Conservation (phyloP, 2,888 invertebrate species). For the Lamellibrachia satsuma region DNA sequence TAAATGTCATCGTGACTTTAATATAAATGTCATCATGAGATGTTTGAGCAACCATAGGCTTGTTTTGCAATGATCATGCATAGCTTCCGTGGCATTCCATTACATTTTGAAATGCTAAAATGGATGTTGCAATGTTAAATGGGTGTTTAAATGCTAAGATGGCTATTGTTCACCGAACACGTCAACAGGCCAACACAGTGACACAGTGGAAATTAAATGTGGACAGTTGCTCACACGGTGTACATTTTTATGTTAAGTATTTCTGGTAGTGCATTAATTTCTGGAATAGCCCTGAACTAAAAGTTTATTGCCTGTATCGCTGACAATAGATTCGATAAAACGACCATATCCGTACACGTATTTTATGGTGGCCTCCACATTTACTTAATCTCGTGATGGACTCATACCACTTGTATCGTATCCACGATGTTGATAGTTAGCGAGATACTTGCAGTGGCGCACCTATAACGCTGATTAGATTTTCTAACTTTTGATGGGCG, state of each 20-base stretch:
- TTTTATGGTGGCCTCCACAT: background rate
- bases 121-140: too few species aligned
- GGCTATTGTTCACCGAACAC: too few species aligned
- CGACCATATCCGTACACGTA: background rate
- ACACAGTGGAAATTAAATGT: too few species aligned
- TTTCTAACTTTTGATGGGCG: slow-evolving; percentile 1
- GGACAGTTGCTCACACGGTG: too few species aligned
- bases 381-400: background rate
- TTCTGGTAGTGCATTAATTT: too few species aligned
- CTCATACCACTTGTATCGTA: background rate
- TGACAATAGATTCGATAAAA: background rate
- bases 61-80: background rate
- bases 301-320: too few species aligned
- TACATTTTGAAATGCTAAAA: background rate
- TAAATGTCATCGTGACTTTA: background rate
- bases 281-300: too few species aligned
- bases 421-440: background rate
- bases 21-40: background rate
- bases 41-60: background rate
- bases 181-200: too few species aligned
- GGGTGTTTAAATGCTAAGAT: too few species aligned
- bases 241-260: too few species aligned
- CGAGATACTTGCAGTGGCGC: background rate
- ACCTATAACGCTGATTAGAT: background rate
- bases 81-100: background rate